Base-by-base conservation (phyloP, 2,113 vertebrate species). In the Dipodomys spectabilis region DNA sequence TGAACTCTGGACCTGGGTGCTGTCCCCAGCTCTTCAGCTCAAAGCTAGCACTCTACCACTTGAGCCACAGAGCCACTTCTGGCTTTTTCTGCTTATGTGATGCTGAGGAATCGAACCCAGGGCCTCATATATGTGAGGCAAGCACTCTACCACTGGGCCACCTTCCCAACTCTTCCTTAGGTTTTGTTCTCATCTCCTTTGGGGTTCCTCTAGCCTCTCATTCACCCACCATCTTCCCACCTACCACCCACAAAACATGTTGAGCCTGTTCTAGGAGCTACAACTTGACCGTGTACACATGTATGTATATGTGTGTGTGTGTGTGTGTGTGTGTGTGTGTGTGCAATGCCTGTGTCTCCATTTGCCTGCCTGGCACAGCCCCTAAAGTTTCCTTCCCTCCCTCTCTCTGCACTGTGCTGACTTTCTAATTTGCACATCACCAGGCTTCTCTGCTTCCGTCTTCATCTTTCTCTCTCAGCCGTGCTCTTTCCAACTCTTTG, bases 251-350 rank as follows among this genome's bases (percentile, higher is more conserved):
- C 7, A 4, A 22, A 65, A 53, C 13, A 5, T 23, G 2, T 1
- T 0, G 13, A 67, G 44, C 68, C 27, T 62, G 73, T 64, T 13
- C 32, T 0, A 20, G 45, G 60, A 82, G 57, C 45, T 13, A 4
- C 10, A 80, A 44, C 30, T 45, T 4, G 6, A 7, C 49, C 19
- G 30, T 64, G 10, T 23, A 39, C 2, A 8, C 19, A 30, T 69
- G 87, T 60, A 11, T 62, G 22, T 57, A 49, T 30, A 19, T 44
- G 32, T 15, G 20, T 28, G 22, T 30, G 3, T n/a, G 62, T 12
- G 0, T 6, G 10, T 7, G 57, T 8, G 22, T 0, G 12, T 32
- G 53, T 1, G 45, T 19, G 19, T 20, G 9, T 1, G 0, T 0
- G 27, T 0, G 60, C 20, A 25, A 7, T 13, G 57, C 35, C 39